Evolutionary conservation across 1,140 invertebrate genomes (phyloP).

Genomic region (Hyposmocoma kahamanoa): DNA sequence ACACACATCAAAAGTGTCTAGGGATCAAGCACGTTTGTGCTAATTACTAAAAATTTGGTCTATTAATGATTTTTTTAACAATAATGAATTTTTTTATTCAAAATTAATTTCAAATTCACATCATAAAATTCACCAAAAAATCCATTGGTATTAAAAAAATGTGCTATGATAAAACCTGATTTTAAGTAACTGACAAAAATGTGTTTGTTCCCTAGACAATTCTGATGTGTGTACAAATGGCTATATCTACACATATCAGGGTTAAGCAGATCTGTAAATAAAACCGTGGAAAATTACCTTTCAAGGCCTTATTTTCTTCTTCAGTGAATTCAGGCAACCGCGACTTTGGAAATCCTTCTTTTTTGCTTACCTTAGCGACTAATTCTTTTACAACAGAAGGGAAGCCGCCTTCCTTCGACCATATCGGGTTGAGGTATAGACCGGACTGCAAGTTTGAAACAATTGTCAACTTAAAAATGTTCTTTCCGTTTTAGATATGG

Average conservation of each 20-base stretch:
- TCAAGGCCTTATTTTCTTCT: constrained; percentile 66
- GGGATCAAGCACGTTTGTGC: too few relatives aligned
- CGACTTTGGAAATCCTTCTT: constrained; percentile 57
- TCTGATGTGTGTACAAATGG: too few relatives aligned
- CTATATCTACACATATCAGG: not conserved
- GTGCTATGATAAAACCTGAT: not conserved
- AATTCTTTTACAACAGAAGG: constrained; percentile 46
- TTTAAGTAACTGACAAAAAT: too few relatives aligned
- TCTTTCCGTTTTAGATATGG: too few relatives aligned
- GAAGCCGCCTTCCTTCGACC: constrained; percentile 61
- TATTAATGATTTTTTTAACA: too few relatives aligned
- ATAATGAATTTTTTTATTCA: too few relatives aligned
- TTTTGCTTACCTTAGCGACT: constrained; percentile 53
- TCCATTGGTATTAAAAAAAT: not conserved
- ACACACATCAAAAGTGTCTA: too few relatives aligned
- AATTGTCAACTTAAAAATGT: too few relatives aligned
- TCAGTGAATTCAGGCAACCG: constrained; percentile 56
- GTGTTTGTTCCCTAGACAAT: too few relatives aligned
- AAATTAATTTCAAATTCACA: not conserved
- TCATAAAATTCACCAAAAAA: not conserved
- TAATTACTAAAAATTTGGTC: too few relatives aligned
- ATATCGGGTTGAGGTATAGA: constrained; percentile 74
- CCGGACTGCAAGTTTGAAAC: constrained; percentile 52
- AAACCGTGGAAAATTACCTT: constrained; percentile 55
- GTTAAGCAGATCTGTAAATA: not conserved